Conservation (phyloP, 2,113 vertebrate genomes). For the Scomber scombrus region DNA sequence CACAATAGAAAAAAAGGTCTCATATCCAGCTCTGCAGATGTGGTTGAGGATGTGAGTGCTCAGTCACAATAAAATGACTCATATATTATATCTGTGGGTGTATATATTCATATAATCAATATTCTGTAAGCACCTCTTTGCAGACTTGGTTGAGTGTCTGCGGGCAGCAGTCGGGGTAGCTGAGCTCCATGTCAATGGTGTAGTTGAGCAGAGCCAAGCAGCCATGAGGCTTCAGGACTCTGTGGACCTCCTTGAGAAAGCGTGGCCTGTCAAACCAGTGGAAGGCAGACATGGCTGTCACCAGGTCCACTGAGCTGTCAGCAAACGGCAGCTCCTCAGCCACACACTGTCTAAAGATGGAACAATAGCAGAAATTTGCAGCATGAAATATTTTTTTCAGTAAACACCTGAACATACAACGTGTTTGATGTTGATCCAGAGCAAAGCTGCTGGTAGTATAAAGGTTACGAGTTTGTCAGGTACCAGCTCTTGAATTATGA, state of each 20-base stretch:
- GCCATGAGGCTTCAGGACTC: conserved; percentile 84
- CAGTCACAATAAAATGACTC: not conserved
- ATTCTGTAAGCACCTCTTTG: conserved; percentile 79
- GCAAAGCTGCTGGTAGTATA: not conserved
- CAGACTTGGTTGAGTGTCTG: conserved; percentile 80
- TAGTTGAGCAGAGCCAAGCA: conserved; percentile 87
- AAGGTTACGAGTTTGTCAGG: too few relatives aligned
- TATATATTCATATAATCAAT: not conserved
- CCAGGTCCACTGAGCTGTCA: conserved; percentile 83
- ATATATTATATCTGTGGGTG: not conserved
- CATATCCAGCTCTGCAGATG: not conserved
- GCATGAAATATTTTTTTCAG: too few relatives aligned
- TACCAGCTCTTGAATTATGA: too few relatives aligned
- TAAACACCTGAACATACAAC: not conserved
- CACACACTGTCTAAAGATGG: conserved; percentile 70
- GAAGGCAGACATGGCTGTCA: conserved; percentile 85
- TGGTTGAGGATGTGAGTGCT: not conserved
- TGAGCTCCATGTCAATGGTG: conserved; percentile 81
- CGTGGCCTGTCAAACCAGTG: conserved; percentile 87
- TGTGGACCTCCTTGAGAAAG: conserved; percentile 84
- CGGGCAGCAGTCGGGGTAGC: conserved; percentile 75
- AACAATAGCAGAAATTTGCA: not conserved
- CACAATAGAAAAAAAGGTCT: too few relatives aligned
- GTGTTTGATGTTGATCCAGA: not conserved
- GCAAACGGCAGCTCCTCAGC: conserved; percentile 85